Evolutionary conservation across 2,888 invertebrate species (phyloP), one percentile per base, ranked within the genome.

Genomic region (Dexiosoma caninum): DNA sequence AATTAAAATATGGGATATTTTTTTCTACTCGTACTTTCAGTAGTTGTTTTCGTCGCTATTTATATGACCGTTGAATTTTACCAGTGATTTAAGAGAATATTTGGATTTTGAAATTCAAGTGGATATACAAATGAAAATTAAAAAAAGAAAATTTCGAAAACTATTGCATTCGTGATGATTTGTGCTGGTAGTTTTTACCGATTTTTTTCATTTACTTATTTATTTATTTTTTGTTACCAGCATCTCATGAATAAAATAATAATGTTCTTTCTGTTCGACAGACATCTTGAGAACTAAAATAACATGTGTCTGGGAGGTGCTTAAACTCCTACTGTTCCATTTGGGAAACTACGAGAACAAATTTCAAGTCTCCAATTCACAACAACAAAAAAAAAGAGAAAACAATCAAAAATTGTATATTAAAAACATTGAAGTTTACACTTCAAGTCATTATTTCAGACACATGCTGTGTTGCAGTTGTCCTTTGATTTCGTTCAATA

Each of bases 401-500:
- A 12, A 40, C 40, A 27, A 32, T 14, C 16, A 10, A 42, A 69
- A 55, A 53, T 37, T 30, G 42, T n/a, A 66, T 27, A 44, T 49
- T 8, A 23, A 49, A 40, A 5, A 35, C 1, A 14, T 40, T 42
- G 14, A 70, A 67, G 44, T 44, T 44, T 76, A 12, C 37, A 72
- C 76, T 77, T 72, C 59, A 66, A 53, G 27, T 53, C 57, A 57
- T 77, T 77, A 62, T 64, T 67, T 60, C 71, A 70, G 42, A 46
- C 83, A 81, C 83, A 83, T 81, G 83, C 83, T 83, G 83, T n/a
- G 82, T 83, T 83, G 83, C 83, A 83, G 83, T 81, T 82, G 83
- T 67, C 82, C 81, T 53, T 60, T 75, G 72, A 77, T 77, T 70
- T 51, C n/a, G 30, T 44, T 42, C 72, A 44, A 72, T 32, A 35